Base-by-base conservation (phyloP, 2,113 vertebrate species). In the Dasyornis broadbenti region DNA sequence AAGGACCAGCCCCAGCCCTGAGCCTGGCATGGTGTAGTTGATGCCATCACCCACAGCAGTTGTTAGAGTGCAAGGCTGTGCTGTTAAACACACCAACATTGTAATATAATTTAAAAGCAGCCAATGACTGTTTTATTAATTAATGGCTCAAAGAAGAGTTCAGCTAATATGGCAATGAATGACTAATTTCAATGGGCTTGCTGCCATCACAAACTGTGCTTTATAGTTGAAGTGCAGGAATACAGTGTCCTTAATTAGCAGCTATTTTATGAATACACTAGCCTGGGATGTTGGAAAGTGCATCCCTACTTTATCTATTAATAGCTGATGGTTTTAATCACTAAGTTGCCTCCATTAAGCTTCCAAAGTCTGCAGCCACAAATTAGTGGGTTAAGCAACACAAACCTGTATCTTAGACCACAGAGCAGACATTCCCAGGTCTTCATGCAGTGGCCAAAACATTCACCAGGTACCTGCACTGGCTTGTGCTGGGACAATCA, bases 111-210 rank as follows among this genome's bases (percentile, higher is more conserved):
- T 97, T 97, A 94, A 91, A 95, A 96, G 96, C 81, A 95, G 89
- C 94, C 96, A 94, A 70, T 83, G 96, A 94, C 92, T 96, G 82
- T 94, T 95, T 97, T 96, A 96, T 96, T 95, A 86, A 95, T 95
- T 97, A 97, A 95, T 95, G 93, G 95, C 94, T 95, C 82, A 79
- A 94, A 95, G 83, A 95, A 94, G 91, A 97, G 94, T 92, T 39
- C 2, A 61, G 88, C 92, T 93, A 93, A 96, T 92, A 76, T 91
- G 95, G 95, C 96, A 96, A 97, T 91, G 82, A 96, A 97, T 91
- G 82, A 95, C 91, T 89, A 54, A 60, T 96, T 97, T 92, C 96
- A 96, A 70, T 90, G 95, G 93, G 73, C 92, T 88, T 92, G 14
- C 93, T 88, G 92, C 94, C 82, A 37, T 86, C 83, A 89, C 95